Base-by-base conservation (phyloP, 1,140 invertebrate species). In the Cyclargus thomasi region DNA sequence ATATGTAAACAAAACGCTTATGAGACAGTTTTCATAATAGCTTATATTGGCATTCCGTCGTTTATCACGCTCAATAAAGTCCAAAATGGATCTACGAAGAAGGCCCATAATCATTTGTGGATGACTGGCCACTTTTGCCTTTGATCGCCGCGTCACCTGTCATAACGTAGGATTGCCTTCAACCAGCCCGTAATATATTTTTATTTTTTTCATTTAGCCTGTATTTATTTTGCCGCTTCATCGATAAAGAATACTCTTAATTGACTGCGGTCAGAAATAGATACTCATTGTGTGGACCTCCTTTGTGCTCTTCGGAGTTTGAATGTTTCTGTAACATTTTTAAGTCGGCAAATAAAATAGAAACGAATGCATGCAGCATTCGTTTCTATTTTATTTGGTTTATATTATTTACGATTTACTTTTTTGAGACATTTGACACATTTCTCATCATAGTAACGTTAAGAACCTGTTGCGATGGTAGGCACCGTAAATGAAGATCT, bases 101-200 rank as follows among this genome's bases (percentile, higher is more conserved):
- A 75, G 77, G 72, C 75, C 76, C 72, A 76, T 85, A 85, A 85
- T 85, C 74, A 85, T 85, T 85, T 81, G 75, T 66, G 75, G 74
- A 78, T 85, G 82, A 85, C 82, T 85, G 74, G 77, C 75, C 75
- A 74, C 72, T 83, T 80, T 72, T 70, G 67, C 70, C 73, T 82
- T 81, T 82, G 74, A 79, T 75, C 74, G 72, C 65, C 73, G 74
- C 74, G 74, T 85, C 79, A 81, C 80, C 81, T 82, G 81, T 85
- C 80, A 85, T 82, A 79, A 70, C 72, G 71, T 67, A 62, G 71
- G 74, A 81, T 80, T 77, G 76, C 71, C 74, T 72, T 83, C 77
- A 81, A 83, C 74, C 72, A 72, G 71, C 64, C 73, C 69, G 68
- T 76, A 77, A 79, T 81, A 78, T 73, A 74, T 79, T 79, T 77